Evolutionary conservation across 2,113 vertebrate species (phyloP), one percentile per base, ranked within the genome.

Genomic region (Benitochromis conjunctus): DNA sequence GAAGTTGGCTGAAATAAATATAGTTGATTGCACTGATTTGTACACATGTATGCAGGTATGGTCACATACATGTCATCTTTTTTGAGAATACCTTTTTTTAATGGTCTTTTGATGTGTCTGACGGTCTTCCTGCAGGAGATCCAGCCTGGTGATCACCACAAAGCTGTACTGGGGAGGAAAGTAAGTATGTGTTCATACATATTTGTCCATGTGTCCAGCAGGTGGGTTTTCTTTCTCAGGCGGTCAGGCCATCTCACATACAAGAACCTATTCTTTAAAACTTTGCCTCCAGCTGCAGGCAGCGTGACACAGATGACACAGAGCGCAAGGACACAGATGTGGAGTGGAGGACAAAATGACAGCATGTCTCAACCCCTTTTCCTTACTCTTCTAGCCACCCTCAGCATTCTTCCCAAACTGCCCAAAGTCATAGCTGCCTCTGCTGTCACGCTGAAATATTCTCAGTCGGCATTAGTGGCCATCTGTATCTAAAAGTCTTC

Each of bases 111-210:
- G 46, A 90, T 89, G 82, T 94, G 6, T 96, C 43, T 74, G 69
- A 29, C 60, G 86, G 36, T 81, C 66, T 60, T 80, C 58, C 81
- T 54, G 86, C 92, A 99, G 98, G 97, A 97, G 98, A 79, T 99
- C 98, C 89, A 99, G 98, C 86, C 95, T 99, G 89, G 98, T 99
- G 92, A 99, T 99, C 94, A 99, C 98, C 88, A 99, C 98, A 21
- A 99, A 99, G 89, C 97, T 99, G 41, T 99, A 99, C 97, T 99
- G 98, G 98, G 98, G 98, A 89, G 98, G 98, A 96, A 99, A 98
- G 98, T 99, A 97, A 98, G 98, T 98, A 57, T 62, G 29, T 56
- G 29, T 97, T 71, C 14, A 26, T 18, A 19, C 24, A 10, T 82
- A 43, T 62, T 60, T 66, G 43, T 85, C 51, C 82, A 54, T 87